Evolutionary conservation across 2,797 vertebrate genomes (phyloP).

Genomic region (Miichthys miiuy): DNA sequence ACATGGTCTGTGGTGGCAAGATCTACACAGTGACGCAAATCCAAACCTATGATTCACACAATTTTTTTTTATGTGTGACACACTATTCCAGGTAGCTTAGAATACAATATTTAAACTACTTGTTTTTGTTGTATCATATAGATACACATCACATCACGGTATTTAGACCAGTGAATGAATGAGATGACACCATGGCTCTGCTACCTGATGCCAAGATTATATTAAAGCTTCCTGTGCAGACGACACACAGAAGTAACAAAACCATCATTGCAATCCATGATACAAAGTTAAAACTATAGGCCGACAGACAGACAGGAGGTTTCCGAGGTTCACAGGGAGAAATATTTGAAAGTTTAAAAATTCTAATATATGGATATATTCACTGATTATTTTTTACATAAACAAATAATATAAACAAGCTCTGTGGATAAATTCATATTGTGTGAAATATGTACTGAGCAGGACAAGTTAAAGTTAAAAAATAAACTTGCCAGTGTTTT

Average conservation of each 20-base stretch:
- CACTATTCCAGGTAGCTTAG: conserved; percentile 56
- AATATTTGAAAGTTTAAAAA: too few species aligned
- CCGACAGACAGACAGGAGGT: too few species aligned
- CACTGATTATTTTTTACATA: too few species aligned
- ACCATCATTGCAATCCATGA: background rate
- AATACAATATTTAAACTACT: conserved; percentile 42
- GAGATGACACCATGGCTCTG: background rate
- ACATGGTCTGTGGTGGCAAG: conserved; percentile 75
- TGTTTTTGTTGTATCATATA: conserved; percentile 20
- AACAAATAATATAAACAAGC: too few species aligned
- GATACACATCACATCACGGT: background rate
- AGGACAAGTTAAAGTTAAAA: background rate
- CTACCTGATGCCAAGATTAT: background rate
- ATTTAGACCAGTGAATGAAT: background rate
- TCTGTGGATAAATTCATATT: background rate
- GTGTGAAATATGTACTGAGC: background rate
- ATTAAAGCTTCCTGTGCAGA: background rate
- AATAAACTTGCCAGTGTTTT: background rate
- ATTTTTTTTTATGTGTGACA: conserved; percentile 49
- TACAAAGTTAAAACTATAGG: background rate
- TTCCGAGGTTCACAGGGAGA: background rate
- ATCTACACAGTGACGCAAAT: conserved; percentile 75
- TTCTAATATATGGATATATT: too few species aligned
- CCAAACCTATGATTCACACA: conserved; percentile 51
- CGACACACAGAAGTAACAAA: background rate